phyloP scores from a whole-genome alignment of 2,113 vertebrate species.

The Tamias sibiricus region DNA sequence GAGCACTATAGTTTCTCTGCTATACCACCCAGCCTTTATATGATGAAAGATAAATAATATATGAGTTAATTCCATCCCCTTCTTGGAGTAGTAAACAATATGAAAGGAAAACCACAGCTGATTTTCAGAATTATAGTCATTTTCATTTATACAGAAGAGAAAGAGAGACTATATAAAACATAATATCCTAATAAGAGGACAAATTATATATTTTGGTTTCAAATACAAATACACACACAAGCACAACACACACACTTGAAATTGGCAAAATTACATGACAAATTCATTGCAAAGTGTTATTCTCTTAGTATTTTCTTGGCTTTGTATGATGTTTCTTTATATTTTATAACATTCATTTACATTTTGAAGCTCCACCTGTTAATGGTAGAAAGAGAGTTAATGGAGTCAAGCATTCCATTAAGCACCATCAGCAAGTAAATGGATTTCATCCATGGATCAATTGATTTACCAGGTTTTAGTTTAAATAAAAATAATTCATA shows the following conservation, averaged over 20 bases:
- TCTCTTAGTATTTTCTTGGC: conserved; percentile 65
- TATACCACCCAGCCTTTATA: background rate
- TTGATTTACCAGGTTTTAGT: conserved; percentile 46
- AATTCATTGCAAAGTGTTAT: conserved; percentile 73
- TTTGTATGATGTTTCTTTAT: conserved; percentile 75
- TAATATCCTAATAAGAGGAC: background rate
- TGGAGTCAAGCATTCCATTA: conserved; percentile 71
- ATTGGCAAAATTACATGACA: conserved; percentile 37
- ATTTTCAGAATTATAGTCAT: background rate
- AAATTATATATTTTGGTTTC: background rate
- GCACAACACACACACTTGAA: background rate
- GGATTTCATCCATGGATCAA: conserved; percentile 51
- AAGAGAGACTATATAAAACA: background rate
- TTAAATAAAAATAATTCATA: conserved; percentile 53
- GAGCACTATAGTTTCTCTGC: conserved; percentile 3
- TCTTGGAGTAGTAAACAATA: background rate
- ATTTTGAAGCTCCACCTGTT: conserved; percentile 73
- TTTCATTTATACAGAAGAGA: background rate
- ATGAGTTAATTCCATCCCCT: background rate
- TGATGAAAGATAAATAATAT: background rate
- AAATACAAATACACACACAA: background rate
- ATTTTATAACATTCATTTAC: conserved; percentile 76
- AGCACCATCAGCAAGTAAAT: conserved; percentile 70
- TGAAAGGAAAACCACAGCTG: background rate
- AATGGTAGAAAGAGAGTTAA: conserved; percentile 69